Evolutionary conservation across 2,113 vertebrate genomes (phyloP), one percentile per base, ranked within the genome.

Genomic region (Patagioenas fasciata): DNA sequence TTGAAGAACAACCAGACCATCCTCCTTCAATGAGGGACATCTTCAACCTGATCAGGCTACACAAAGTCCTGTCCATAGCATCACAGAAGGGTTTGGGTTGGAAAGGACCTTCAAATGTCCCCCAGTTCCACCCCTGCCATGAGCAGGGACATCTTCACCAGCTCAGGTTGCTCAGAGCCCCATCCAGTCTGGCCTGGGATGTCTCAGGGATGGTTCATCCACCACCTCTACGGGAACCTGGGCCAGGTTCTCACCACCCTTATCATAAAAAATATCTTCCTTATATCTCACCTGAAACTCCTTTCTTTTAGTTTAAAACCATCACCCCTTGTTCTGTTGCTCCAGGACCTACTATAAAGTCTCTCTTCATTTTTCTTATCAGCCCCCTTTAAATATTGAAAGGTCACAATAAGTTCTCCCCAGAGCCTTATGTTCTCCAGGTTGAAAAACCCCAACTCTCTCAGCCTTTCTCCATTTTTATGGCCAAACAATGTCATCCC

Each of bases 261-360:
- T 31, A n/a, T 0, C 0, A 0, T 16, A 19, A 51, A 2, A 4
- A 11, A 51, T 23, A 23, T 28, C 8, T 9, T 32, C 44, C 44
- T 40, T 8, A 20, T 0, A n/a, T 14, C 28, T 16, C 8, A 1
- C 18, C 54, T 32, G 4, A 40, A 50, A 10, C 42, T 65, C 2
- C 7, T 6, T 14, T 80, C 38, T 10, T 65, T 23, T 2, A 44
- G 50, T 17, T 79, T 29, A 54, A 80, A 54, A 11, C 77, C 14
- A 10, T 66, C 3, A 9, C 18, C 25, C 38, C 24, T 34, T 34
- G 18, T 40, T 36, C 36, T n/a, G 4, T 9, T 0, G 2, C 34
- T 13, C 5, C 7, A 38, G n/a, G 12, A 15, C 11, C 23, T 57
- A 1, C 6, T 57, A 26, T 31, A 50, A 31, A 31, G 6, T 38